Conservation (phyloP, 1,140 invertebrate genomes). For the Panagrolaimus sp. region DNA sequence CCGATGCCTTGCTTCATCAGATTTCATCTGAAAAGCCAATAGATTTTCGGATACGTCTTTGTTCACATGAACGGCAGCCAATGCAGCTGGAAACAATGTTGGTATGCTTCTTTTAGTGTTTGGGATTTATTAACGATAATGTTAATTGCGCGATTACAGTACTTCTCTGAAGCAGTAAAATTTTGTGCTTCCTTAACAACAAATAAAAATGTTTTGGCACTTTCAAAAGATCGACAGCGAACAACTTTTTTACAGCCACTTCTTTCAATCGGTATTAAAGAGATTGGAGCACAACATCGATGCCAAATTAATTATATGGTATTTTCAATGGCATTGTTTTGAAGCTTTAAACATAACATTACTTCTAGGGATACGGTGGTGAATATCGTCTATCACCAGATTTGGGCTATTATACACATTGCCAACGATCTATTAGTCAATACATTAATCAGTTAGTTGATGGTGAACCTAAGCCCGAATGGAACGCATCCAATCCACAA, state of each 20-base stretch:
- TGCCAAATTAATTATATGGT: conserved; percentile 39
- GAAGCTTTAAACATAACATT: background rate
- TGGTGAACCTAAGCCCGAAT: conserved; percentile 11
- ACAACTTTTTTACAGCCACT: conserved; percentile 45
- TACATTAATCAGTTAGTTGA: conserved; percentile 18
- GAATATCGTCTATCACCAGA: conserved; percentile 42
- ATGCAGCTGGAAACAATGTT: conserved; percentile 29
- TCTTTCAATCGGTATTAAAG: conserved; percentile 28
- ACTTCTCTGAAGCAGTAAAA: conserved; percentile 38
- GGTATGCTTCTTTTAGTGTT: conserved; percentile 12
- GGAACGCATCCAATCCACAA: conserved; percentile 33
- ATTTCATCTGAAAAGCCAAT: conserved; percentile 20
- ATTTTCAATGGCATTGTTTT: background rate
- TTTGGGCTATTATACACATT: conserved; percentile 36
- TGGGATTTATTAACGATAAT: background rate
- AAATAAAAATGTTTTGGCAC: conserved; percentile 24
- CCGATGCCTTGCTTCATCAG: background rate
- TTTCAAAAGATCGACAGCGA: conserved; percentile 28
- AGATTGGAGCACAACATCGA: conserved; percentile 30
- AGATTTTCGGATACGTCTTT: conserved; percentile 28
- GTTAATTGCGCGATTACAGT: conserved; percentile 31
- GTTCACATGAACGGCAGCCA: conserved; percentile 27
- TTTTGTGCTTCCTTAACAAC: conserved; percentile 40
- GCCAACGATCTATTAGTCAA: conserved; percentile 30
- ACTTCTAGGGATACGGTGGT: conserved; percentile 40